A percentile compares a stretch with the other conserved stretches of the same genome.
These are phyloP conservation scores for Morus bassanus DNA, from an alignment of 2,797 vertebrate genomes.

Conservation along the genomic window DNA sequence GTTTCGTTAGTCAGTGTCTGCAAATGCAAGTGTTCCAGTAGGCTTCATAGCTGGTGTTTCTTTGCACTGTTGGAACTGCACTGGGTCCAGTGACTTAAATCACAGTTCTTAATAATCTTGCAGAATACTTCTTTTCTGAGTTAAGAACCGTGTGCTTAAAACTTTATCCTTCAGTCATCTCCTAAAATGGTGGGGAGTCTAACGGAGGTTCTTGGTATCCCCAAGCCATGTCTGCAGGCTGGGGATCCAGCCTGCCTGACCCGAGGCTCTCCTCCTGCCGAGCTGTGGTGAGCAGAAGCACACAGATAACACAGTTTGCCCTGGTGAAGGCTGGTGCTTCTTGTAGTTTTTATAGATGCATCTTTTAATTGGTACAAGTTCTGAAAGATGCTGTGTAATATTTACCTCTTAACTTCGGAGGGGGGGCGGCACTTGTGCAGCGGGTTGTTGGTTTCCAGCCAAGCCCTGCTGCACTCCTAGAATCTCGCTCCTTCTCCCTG, in stretches of 20 bases:
- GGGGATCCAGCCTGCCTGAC: neutral
- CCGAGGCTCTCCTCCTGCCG: neutral
- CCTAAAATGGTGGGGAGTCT: neutral
- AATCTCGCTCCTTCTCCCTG: neutral
- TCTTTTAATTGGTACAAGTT: neutral
- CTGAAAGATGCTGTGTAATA: neutral
- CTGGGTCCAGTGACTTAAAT: neutral
- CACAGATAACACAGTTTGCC: neutral
- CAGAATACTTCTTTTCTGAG: neutral
- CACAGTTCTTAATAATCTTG: neutral
- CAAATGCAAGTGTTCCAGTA: neutral
- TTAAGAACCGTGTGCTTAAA: neutral
- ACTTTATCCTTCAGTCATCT: neutral
- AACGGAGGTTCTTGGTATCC: rapidly evolving
- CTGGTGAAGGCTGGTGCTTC: neutral
- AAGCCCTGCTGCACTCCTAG: neutral
- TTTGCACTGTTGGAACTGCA: neutral
- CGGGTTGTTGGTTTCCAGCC: neutral
- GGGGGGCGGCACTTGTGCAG: neutral
- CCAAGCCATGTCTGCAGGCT: neutral
- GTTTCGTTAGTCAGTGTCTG: neutral
- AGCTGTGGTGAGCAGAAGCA: neutral
- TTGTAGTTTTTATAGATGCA: rapidly evolving
- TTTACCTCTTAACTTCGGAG: neutral
- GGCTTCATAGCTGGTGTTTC: rapidly evolving